Base-by-base conservation (phyloP, 2,888 invertebrate species). In the Hypomecis atomaria region DNA sequence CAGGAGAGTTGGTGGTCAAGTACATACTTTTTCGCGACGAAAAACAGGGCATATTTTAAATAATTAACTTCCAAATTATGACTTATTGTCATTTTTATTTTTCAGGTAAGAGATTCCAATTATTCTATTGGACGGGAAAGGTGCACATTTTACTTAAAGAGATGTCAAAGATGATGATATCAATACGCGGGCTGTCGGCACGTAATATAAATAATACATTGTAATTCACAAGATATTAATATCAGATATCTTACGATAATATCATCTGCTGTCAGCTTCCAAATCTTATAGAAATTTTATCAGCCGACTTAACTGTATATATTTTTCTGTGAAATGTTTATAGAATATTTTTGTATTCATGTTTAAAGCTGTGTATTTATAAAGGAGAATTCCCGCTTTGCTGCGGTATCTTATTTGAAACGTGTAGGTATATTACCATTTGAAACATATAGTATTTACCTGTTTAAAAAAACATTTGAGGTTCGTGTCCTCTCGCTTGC, bases 141-240 rank as follows among this genome's bases (percentile, higher is more conserved):
- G 83, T 85, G 81, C 81, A 82, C 81, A 78, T 77, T 79, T 77
- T 79, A 81, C 78, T 81, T 85, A 81, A 79, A 75, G 64, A 73
- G 72, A 77, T 70, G 66, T 78, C 68, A 77, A 72, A 75, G 73
- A 72, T 71, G 72, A 71, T 73, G 67, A 72, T 66, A 64, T 65
- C 67, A 62, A 71, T 71, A 54, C 13, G 11, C 10, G 33, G 38
- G 13, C 33, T 40, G 9, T 52, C 52, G 33, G 37, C 50, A 38
- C 13, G 9, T 38, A 38, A 38, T 38, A 50, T 9, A n/a, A 23
- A 52, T 52, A 52, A 37, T 40, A 23, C 10, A 50, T 33, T 33
- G 10, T 40, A n/a, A 33, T 23, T 2, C 3, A 10, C 23, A 42
- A 13, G n/a, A 52, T 37, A 50, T 23, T 23, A 23, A 23, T 23